Percentiles rank a stretch among this genome's conserved stretches.
Conservation (phyloP, 1,140 invertebrate species). For the Listronotus oregonensis region DNA sequence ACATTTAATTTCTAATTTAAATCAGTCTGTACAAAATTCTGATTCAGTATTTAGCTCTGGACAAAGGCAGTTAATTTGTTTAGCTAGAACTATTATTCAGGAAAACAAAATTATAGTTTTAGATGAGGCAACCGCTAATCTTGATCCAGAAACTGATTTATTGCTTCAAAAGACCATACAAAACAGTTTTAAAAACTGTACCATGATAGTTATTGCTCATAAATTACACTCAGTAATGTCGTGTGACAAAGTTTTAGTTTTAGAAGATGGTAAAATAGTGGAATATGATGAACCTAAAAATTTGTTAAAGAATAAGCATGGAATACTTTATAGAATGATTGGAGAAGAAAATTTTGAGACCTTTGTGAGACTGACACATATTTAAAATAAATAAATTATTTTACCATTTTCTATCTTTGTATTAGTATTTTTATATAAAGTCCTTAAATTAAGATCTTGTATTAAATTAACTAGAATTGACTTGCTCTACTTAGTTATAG, state of each 20-base stretch:
- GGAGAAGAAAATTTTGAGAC: too few relatives aligned
- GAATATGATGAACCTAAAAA: constrained; percentile 75
- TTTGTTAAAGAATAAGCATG: constrained; percentile 65
- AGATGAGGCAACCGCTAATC: neutral
- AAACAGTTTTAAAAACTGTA: constrained; percentile 2
- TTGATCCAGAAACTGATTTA: constrained; percentile 1
- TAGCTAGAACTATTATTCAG: neutral
- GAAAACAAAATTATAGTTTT: neutral
- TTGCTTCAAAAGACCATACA: constrained; percentile 1
- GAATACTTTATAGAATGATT: constrained; percentile 58
- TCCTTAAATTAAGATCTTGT: too few relatives aligned
- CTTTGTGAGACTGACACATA: too few relatives aligned
- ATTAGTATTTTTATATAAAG: too few relatives aligned
- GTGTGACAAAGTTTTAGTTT: constrained; percentile 2
- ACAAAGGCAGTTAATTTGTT: neutral
- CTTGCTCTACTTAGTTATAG: too few relatives aligned
- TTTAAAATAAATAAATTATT: neutral
- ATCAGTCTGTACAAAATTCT: neutral
- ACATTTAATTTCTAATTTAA: neutral
- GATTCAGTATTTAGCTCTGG: neutral
- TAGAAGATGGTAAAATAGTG: constrained; percentile 50
- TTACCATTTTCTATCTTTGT: neutral
- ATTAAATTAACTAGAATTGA: too few relatives aligned
- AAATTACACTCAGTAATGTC: neutral
- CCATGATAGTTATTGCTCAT: constrained; percentile 6